phyloP scores from a whole-genome alignment of 2,888 invertebrate species.

The Heliconius charithonia region DNA sequence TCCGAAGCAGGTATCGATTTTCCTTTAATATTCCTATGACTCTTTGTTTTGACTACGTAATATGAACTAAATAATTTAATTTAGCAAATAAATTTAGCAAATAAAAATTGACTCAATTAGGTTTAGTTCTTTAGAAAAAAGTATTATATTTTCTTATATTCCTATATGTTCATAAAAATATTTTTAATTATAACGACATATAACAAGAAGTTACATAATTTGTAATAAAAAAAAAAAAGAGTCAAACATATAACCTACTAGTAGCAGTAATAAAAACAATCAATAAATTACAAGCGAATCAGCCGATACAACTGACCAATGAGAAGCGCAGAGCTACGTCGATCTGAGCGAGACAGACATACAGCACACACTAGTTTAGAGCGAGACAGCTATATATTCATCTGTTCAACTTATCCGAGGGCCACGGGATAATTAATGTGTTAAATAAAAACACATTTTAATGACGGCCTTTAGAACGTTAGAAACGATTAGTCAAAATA shows the following conservation, averaged over 20 bases:
- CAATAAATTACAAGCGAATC: constrained; percentile 25
- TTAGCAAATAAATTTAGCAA: background rate
- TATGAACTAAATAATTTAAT: background rate
- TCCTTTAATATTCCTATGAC: background rate
- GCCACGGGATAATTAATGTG: constrained; percentile 8
- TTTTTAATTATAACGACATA: background rate
- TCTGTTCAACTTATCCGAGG: background rate
- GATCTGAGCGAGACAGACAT: background rate
- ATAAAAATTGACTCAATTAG: too few relatives aligned
- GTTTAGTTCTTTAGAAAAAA: background rate
- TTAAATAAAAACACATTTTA: constrained; percentile 19
- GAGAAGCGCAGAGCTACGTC: background rate
- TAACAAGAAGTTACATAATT: background rate
- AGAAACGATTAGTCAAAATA: constrained; percentile 8
- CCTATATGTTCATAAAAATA: background rate
- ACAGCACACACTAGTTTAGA: background rate
- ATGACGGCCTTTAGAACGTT: constrained; percentile 7
- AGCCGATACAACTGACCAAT: constrained; percentile 24
- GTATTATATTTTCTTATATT: background rate
- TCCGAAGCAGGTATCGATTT: constrained; percentile 8
- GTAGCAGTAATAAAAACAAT: constrained; percentile 13
- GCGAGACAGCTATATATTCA: background rate
- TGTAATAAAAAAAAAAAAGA: constrained; percentile 14
- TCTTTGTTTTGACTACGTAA: background rate
- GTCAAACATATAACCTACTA: background rate